Conservation (phyloP, 2,797 vertebrate species). For the Rhynchotus rufescens region DNA sequence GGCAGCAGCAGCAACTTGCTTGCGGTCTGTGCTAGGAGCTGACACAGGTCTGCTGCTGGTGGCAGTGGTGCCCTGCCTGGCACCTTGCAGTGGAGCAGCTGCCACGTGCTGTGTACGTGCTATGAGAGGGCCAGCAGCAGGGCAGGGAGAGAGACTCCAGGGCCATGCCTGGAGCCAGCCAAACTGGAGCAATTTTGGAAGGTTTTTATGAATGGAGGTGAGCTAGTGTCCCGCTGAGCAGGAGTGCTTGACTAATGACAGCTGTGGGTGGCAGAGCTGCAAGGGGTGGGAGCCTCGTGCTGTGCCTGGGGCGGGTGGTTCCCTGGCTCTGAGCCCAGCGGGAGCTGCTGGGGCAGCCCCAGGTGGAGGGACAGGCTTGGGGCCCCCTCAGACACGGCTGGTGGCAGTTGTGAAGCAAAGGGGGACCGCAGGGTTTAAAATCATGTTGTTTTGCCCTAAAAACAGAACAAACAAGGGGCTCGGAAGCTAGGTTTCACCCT, state of each 20-base stretch:
- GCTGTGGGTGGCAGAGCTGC: background rate
- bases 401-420: background rate
- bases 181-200: background rate
- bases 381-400: background rate
- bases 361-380: background rate
- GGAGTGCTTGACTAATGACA: background rate
- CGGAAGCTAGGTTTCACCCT: background rate
- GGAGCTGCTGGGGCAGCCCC: background rate
- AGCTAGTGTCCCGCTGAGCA: background rate
- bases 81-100: background rate
- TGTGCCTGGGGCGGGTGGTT: background rate
- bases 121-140: background rate
- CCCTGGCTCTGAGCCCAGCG: background rate
- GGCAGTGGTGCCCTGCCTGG: background rate
- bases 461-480: background rate
- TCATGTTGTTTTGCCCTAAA: background rate
- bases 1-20: background rate
- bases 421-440: background rate
- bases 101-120: rapidly evolving
- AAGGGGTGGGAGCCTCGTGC: background rate
- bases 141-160: background rate
- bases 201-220: background rate
- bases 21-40: background rate
- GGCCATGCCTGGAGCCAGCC: background rate
- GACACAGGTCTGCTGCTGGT: background rate